These are phyloP conservation scores for Sylvicola cinctus DNA, from an alignment of 2,888 invertebrate species.

Conservation along the genomic window DNA sequence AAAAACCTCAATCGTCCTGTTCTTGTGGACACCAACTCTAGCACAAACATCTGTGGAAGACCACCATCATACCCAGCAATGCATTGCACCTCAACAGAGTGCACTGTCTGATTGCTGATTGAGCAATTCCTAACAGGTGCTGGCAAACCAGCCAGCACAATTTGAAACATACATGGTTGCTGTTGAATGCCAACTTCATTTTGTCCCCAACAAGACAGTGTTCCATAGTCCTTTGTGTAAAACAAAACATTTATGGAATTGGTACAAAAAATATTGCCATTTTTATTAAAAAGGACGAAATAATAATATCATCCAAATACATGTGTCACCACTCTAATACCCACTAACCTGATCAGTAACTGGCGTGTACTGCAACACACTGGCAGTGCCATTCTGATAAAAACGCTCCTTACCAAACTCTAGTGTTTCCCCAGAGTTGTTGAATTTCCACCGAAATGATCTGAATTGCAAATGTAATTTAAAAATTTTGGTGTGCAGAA, in stretches of 20 bases:
- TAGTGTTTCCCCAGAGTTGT: conserved; percentile 76
- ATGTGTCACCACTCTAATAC: too few relatives aligned
- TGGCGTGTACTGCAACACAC: conserved; percentile 42
- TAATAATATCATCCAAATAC: conserved; percentile 5
- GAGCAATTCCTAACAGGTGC: conserved; percentile 71
- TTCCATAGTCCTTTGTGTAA: conserved; percentile 53
- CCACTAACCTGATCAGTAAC: conserved; percentile 36
- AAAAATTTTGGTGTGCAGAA: neutral
- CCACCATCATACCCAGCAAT: conserved; percentile 76
- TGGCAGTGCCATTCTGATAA: conserved; percentile 56
- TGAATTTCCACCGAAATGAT: conserved; percentile 85
- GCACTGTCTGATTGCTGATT: conserved; percentile 65
- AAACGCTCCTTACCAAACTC: conserved; percentile 62
- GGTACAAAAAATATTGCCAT: too few relatives aligned
- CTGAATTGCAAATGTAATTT: conserved; percentile 20
- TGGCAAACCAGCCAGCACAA: conserved; percentile 80
- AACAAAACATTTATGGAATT: neutral
- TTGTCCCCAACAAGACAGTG: conserved; percentile 66
- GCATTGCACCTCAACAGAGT: conserved; percentile 63
- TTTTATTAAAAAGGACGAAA: too few relatives aligned
- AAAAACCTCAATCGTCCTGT: conserved; percentile 14
- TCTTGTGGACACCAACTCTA: conserved; percentile 44
- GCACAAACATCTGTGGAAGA: conserved; percentile 64
- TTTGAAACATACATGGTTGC: conserved; percentile 70
- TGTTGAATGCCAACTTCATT: conserved; percentile 68